Evolutionary conservation across 2,888 invertebrate genomes (phyloP).

Genomic region (Parasteatoda lunata): DNA sequence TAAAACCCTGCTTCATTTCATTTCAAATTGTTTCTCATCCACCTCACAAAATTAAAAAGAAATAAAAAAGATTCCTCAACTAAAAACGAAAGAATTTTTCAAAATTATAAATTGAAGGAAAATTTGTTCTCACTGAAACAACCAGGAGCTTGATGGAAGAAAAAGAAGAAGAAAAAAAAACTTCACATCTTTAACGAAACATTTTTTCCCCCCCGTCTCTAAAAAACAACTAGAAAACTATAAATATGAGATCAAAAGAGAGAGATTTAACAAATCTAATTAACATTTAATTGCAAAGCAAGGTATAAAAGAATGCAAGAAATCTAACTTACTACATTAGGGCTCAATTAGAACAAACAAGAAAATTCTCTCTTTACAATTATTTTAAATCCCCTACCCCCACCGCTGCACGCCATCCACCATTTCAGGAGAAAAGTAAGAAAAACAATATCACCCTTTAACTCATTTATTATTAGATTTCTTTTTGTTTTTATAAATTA

Average conservation of each 20-base stretch:
- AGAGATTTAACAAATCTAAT: slow-evolving; percentile 1
- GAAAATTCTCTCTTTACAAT: slow-evolving; percentile 46
- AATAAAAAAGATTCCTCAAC: too few species aligned
- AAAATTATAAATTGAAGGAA: too few species aligned
- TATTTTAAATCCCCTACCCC: slow-evolving; percentile 51
- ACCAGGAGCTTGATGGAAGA: too few species aligned
- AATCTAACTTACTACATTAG: background rate
- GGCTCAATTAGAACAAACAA: slow-evolving; percentile 17
- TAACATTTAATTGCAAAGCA: slow-evolving; percentile 1
- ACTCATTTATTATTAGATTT: slow-evolving; percentile 48
- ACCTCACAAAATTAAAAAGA: too few species aligned
- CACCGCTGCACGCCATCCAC: slow-evolving; percentile 19
- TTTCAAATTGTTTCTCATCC: too few species aligned
- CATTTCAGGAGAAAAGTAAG: slow-evolving; percentile 36
- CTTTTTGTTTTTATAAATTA: slow-evolving; percentile 64
- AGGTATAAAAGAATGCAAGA: slow-evolving; percentile 1
- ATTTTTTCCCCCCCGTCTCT: too few species aligned
- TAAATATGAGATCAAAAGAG: slow-evolving; percentile 1
- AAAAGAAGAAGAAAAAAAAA: too few species aligned
- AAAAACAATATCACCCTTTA: slow-evolving; percentile 63
- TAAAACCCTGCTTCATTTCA: too few species aligned
- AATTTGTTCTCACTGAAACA: too few species aligned
- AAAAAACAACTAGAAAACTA: background rate
- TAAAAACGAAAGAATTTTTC: too few species aligned
- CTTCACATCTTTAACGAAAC: too few species aligned